Evolutionary conservation across 2,888 invertebrate genomes (phyloP).

Genomic region (Drosophila macrospina): DNA sequence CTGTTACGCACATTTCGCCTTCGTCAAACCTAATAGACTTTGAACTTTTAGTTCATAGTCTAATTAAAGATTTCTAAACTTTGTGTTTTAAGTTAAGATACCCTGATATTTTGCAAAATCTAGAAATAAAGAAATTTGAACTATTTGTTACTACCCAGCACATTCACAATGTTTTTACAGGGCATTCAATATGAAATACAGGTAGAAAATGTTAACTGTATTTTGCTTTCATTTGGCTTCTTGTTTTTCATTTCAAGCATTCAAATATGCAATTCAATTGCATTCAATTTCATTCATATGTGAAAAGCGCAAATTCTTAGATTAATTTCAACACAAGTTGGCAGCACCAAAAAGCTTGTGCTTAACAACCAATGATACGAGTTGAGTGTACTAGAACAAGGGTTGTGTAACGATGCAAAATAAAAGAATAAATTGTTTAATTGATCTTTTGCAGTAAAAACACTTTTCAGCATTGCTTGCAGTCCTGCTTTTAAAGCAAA

Average conservation of each 20-base stretch:
- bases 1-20: no score
- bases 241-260: conserved; percentile 3
- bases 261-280: conserved; percentile 10
- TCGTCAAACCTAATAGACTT: no score
- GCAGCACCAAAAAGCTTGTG: conserved; percentile 2
- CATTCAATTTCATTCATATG: conserved; percentile 1
- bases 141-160: background rate
- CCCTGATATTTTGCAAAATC: no score
- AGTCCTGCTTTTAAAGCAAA: background rate
- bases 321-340: conserved; percentile 4
- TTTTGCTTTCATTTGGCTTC: background rate
- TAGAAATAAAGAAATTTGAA: no score
- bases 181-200: background rate
- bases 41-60: no score
- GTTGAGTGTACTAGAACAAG: background rate
- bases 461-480: background rate
- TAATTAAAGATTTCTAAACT: no score
- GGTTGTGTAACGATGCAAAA: background rate
- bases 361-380: conserved; percentile 10
- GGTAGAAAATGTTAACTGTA: background rate
- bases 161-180: no score
- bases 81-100: no score
- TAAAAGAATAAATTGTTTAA: background rate
- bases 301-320: conserved; percentile 7
- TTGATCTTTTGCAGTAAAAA: background rate